These are phyloP conservation scores for Prunella himalayana DNA, from an alignment of 2,113 vertebrate species.

Conservation along the genomic window DNA sequence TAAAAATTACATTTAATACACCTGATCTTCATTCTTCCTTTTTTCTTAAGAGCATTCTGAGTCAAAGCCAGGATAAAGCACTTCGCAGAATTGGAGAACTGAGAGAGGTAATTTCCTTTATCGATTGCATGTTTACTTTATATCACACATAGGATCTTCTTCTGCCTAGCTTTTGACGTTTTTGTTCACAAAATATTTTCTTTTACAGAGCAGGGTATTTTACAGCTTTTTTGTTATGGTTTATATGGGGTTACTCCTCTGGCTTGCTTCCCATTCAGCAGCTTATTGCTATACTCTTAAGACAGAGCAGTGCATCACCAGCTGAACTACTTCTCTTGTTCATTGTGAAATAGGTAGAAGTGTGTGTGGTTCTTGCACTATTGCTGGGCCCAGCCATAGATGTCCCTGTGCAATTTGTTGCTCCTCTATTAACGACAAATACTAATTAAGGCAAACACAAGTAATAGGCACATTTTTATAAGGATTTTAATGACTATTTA, in stretches of 20 bases:
- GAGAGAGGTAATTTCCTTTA: constrained; percentile 80
- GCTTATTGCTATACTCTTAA: background rate
- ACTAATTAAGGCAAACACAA: background rate
- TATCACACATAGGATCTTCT: background rate
- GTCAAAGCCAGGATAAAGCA: constrained; percentile 96
- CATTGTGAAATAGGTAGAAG: background rate
- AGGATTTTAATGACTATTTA: background rate
- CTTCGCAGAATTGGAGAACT: constrained; percentile 93
- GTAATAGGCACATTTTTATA: background rate
- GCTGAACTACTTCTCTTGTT: background rate
- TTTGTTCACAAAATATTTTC: background rate
- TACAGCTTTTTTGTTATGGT: background rate
- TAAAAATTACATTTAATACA: background rate
- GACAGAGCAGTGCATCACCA: background rate
- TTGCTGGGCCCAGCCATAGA: background rate
- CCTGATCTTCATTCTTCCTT: background rate
- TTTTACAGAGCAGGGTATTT: background rate
- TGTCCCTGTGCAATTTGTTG: background rate
- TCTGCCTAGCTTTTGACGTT: background rate
- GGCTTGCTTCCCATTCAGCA: background rate
- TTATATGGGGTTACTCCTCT: background rate
- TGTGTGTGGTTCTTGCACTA: background rate
- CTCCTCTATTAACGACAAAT: background rate
- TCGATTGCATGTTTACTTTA: background rate
- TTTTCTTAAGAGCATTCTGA: constrained; percentile 83